Percentiles rank a stretch among this genome's conserved stretches.
These are phyloP conservation scores for Sebastes aleutianus DNA, from an alignment of 2,797 vertebrate genomes.

Conservation along the genomic window DNA sequence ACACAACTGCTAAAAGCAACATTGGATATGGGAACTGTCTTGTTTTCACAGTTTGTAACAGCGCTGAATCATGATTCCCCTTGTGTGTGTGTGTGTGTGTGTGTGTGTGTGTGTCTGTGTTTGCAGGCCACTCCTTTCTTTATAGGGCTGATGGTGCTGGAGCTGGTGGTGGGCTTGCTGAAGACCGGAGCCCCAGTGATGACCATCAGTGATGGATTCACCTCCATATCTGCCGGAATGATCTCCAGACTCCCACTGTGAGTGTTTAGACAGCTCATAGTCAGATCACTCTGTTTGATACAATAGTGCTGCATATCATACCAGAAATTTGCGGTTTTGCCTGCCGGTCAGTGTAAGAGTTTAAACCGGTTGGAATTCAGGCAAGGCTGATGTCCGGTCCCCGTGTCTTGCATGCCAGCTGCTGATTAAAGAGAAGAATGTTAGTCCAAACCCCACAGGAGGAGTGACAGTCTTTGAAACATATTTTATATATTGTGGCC, in stretches of 20 bases:
- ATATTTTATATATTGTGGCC: too few relatives aligned
- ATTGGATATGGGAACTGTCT: constrained; percentile 26
- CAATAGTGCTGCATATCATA: not conserved
- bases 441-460: too few relatives aligned
- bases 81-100: constrained; percentile 4
- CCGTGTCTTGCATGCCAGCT: too few relatives aligned
- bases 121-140: constrained; percentile 89
- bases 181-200: constrained; percentile 73
- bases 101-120: constrained; percentile 9
- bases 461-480: too few relatives aligned
- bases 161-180: constrained; percentile 84
- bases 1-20: constrained; percentile 39
- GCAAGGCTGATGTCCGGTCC: too few relatives aligned
- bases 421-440: too few relatives aligned
- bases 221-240: constrained; percentile 88
- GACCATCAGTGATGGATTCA: constrained; percentile 85
- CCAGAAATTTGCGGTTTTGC: not conserved
- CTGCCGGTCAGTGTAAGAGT: too few relatives aligned
- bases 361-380: too few relatives aligned
- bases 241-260: constrained; percentile 89
- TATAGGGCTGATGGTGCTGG: constrained; percentile 85
- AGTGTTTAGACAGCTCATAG: constrained; percentile 4
- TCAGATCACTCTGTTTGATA: not conserved
- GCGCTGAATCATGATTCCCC: constrained; percentile 45
- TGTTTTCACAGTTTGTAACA: constrained; percentile 44